phyloP scores from a whole-genome alignment of 2,888 invertebrate species.

The Philonicus albiceps region DNA sequence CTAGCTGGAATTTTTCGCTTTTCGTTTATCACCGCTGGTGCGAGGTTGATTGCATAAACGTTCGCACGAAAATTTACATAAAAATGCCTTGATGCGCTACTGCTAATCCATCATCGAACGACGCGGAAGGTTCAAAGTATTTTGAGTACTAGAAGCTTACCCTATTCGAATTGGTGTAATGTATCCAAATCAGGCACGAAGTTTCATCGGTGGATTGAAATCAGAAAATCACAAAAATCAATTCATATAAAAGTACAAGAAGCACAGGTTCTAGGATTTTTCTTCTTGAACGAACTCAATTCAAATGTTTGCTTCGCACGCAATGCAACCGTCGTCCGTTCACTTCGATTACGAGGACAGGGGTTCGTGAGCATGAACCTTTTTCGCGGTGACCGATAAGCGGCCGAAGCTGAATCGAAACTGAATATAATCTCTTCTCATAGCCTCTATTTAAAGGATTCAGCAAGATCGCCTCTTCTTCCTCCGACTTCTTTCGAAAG shows the following conservation, averaged over 20 bases:
- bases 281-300: neutral
- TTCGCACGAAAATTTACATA: neutral
- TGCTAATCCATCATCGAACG: neutral
- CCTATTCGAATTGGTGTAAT: neutral
- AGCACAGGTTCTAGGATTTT: neutral
- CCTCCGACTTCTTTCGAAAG: neutral
- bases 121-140: neutral
- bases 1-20: neutral
- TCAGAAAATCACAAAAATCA: conserved; percentile 21
- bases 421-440: neutral
- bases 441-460: conserved; percentile 5
- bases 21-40: neutral
- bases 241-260: neutral
- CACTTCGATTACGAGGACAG: neutral
- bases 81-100: neutral
- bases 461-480: neutral
- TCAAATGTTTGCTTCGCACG: conserved; percentile 22
- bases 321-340: neutral
- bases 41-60: neutral
- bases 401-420: conserved; percentile 16
- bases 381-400: neutral
- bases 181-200: neutral
- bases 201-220: neutral
- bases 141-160: neutral
- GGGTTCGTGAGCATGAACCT: conserved; percentile 5